phyloP scores from a whole-genome alignment of 2,797 vertebrate genomes.

The Enteromius treurensis region DNA sequence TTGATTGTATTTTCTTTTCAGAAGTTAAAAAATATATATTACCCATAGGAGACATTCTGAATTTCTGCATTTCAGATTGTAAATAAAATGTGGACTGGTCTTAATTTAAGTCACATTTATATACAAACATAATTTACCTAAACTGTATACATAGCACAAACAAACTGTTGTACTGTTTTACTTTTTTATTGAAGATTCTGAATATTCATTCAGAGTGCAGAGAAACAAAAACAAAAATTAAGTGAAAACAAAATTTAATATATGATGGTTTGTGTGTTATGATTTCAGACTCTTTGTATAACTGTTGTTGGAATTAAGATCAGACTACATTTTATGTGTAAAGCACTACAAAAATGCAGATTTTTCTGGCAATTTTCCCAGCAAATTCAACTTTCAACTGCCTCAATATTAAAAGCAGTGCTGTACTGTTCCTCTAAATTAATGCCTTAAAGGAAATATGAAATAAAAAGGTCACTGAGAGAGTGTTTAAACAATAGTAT shows the following conservation, averaged over 20 bases:
- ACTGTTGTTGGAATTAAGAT: neutral
- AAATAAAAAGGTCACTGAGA: neutral
- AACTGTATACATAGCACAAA: neutral
- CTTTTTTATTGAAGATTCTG: neutral
- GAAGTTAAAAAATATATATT: neutral
- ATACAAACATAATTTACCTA: neutral
- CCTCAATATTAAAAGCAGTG: neutral
- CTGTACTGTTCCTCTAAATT: neutral
- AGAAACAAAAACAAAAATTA: no score
- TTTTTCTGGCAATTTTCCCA: neutral
- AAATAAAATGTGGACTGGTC: no score
- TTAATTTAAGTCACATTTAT: neutral
- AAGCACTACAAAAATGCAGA: neutral
- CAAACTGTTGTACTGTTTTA: neutral
- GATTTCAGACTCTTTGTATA: neutral
- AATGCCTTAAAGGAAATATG: neutral
- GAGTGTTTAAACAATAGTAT: constrained; percentile 10
- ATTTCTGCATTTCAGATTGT: no score
- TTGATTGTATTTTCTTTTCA: neutral
- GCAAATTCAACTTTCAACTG: neutral
- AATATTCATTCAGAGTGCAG: neutral
- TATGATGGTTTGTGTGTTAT: neutral
- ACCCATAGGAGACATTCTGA: no score
- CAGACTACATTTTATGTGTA: neutral
- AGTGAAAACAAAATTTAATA: neutral